phyloP scores from a whole-genome alignment of 2,113 vertebrate species.

The Melanocharis versteri region DNA sequence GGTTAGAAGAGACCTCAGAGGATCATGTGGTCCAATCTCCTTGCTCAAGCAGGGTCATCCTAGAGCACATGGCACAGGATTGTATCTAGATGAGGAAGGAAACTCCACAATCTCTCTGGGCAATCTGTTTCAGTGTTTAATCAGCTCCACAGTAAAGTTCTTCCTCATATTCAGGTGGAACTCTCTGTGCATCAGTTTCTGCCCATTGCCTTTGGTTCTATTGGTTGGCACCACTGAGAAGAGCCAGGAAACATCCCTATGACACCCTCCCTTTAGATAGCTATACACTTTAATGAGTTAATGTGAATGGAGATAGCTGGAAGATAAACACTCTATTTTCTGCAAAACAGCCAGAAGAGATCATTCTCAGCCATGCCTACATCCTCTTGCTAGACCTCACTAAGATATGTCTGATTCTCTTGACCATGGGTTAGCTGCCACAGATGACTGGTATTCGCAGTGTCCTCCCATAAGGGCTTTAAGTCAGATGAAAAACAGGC shows the following conservation, averaged over 20 bases:
- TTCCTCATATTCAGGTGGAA: neutral
- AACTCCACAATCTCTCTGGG: neutral
- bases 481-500: neutral
- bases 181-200: neutral
- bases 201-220: neutral
- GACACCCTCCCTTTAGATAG: neutral
- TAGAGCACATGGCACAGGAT: neutral
- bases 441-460: rapidly evolving
- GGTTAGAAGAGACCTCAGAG: neutral
- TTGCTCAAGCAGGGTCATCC: neutral
- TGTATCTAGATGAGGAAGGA: neutral
- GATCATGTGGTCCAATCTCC: neutral
- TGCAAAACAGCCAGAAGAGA: neutral
- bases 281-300: neutral
- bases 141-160: neutral
- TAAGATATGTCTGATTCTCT: neutral
- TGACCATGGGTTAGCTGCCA: neutral
- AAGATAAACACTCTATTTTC: neutral
- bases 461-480: neutral
- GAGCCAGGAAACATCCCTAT: neutral
- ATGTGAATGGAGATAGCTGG: neutral
- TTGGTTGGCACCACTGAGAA: neutral
- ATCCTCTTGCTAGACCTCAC: neutral
- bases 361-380: neutral
- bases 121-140: neutral